Evolutionary conservation across 2,113 vertebrate genomes (phyloP).

Genomic region (Poeciliopsis prolifica): DNA sequence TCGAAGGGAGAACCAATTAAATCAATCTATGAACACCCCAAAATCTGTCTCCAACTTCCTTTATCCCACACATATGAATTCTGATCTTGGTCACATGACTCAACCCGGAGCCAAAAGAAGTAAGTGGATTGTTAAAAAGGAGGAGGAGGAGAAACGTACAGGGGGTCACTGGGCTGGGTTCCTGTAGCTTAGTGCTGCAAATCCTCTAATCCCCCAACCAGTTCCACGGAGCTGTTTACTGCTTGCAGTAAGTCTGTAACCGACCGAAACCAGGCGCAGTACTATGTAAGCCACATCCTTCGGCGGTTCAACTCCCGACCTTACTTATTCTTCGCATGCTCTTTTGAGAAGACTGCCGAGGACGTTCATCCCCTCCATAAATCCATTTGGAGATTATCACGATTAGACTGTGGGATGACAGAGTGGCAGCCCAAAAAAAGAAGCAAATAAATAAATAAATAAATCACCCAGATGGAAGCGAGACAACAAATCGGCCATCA

Average conservation of each 20-base stretch:
- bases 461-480: background rate
- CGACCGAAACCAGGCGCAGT: conserved; percentile 23
- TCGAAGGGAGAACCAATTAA: conserved; percentile 15
- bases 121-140: conserved; percentile 34
- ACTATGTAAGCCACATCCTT: conserved; percentile 24
- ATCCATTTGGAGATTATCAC: conserved; percentile 48
- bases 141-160: conserved; percentile 41
- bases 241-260: conserved; percentile 59
- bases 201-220: conserved; percentile 78
- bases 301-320: background rate
- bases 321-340: conserved; percentile 25
- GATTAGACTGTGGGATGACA: conserved; percentile 32
- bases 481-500: conserved; percentile 25
- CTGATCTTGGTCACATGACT: conserved; percentile 32
- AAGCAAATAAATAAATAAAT: background rate
- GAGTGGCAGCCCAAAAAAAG: conserved; percentile 20
- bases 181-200: conserved; percentile 73
- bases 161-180: conserved; percentile 68
- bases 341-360: conserved; percentile 15
- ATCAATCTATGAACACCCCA: conserved; percentile 30
- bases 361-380: conserved; percentile 15
- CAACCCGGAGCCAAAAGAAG: background rate
- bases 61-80: conserved; percentile 29
- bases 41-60: background rate
- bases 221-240: conserved; percentile 64